A percentile compares a stretch with the other conserved stretches of the same genome.
phyloP scores from a whole-genome alignment of 2,113 vertebrate genomes.

The Astur gentilis region DNA sequence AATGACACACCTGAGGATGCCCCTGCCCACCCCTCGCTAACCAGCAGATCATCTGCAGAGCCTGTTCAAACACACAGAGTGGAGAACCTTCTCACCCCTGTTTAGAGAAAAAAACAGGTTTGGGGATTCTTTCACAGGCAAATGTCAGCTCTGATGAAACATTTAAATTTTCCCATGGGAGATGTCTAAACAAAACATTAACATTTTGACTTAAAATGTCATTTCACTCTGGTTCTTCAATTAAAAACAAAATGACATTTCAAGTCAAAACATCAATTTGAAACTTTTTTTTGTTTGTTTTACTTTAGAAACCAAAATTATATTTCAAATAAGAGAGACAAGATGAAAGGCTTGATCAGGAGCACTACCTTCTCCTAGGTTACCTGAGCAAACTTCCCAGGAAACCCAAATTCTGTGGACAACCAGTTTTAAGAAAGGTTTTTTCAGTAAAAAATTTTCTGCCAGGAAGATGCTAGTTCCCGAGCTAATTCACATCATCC shows the following conservation, averaged over 20 bases:
- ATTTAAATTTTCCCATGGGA: conserved; percentile 14
- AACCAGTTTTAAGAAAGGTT: neutral
- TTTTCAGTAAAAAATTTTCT: neutral
- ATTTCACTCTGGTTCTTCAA: conserved; percentile 36
- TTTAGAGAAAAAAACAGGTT: accelerated
- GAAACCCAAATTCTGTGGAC: neutral
- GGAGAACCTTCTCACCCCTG: neutral
- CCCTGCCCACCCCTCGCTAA: neutral
- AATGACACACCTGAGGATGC: neutral
- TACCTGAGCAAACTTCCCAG: neutral
- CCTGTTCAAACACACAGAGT: accelerated
- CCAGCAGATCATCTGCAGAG: neutral
- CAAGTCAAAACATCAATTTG: conserved; percentile 33
- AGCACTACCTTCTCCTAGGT: neutral
- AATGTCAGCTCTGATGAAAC: conserved; percentile 33
- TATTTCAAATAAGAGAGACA: neutral
- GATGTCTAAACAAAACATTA: conserved; percentile 56
- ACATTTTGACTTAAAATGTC: conserved; percentile 63
- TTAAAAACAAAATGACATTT: conserved; percentile 64
- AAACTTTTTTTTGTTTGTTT: neutral
- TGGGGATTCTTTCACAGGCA: neutral
- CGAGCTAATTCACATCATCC: accelerated
- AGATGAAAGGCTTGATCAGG: neutral
- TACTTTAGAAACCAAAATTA: neutral
- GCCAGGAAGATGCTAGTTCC: neutral